Conservation (phyloP, 2,797 vertebrate genomes). For the Stomatorhinus walkeri region DNA sequence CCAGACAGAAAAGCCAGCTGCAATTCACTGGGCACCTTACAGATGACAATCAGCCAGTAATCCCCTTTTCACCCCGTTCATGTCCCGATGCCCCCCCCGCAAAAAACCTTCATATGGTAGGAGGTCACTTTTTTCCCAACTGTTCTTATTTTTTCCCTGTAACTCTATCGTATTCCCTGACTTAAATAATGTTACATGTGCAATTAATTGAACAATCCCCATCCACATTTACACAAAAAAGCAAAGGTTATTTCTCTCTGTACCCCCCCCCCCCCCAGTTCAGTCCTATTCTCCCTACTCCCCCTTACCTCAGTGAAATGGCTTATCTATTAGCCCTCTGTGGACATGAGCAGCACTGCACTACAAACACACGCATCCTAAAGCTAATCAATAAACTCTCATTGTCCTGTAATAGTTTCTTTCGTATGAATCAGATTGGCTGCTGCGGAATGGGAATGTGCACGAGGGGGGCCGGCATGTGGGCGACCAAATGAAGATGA, state of each 20-base stretch:
- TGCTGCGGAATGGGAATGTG: constrained; percentile 70
- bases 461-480: constrained; percentile 52
- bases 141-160: constrained; percentile 68
- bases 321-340: constrained; percentile 74
- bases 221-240: constrained; percentile 37
- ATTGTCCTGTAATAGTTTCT: constrained; percentile 87
- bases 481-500: constrained; percentile 74
- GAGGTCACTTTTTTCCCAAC: constrained; percentile 39
- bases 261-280: constrained; percentile 51
- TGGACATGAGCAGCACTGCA: constrained; percentile 78
- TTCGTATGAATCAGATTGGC: constrained; percentile 81
- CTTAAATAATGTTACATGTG: constrained; percentile 71
- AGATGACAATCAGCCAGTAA: constrained; percentile 48
- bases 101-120: constrained; percentile 38
- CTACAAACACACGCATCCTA: constrained; percentile 74
- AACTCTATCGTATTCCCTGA: constrained; percentile 48
- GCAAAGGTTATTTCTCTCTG: constrained; percentile 70
- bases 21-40: constrained; percentile 47
- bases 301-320: constrained; percentile 78
- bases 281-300: constrained; percentile 55
- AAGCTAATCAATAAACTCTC: constrained; percentile 87
- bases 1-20: constrained; percentile 33
- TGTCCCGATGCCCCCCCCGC: constrained; percentile 32
- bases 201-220: constrained; percentile 56
- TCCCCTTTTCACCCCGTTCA: constrained; percentile 35